Percentiles rank a stretch among this genome's conserved stretches.
Conservation (phyloP, 2,113 vertebrate genomes). For the Spheniscus mendiculus region DNA sequence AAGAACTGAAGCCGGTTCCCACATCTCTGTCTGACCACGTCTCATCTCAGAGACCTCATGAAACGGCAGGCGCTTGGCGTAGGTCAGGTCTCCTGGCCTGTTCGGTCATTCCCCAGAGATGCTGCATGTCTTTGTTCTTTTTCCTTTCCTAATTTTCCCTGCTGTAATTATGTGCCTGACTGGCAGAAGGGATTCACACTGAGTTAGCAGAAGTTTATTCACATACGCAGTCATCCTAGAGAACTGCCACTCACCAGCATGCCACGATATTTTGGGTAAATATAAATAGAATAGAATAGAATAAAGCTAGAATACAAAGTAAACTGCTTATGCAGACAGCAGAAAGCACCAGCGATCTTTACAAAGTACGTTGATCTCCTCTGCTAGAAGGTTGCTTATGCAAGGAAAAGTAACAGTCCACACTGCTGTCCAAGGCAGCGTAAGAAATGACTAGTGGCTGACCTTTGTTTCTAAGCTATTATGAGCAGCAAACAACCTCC, state of each 20-base stretch:
- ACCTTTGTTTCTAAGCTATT: not conserved
- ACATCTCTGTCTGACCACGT: rapidly evolving
- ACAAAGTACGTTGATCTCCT: not conserved
- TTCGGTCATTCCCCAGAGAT: not conserved
- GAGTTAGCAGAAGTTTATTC: not conserved
- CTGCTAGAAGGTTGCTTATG: not conserved
- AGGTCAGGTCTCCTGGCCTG: not conserved
- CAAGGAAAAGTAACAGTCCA: not conserved
- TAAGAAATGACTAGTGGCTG: not conserved
- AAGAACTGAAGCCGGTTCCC: not conserved
- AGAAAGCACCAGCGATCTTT: not conserved
- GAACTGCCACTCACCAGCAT: not conserved
- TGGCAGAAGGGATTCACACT: not conserved
- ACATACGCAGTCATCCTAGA: not conserved
- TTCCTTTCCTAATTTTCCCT: not conserved
- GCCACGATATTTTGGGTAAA: not conserved
- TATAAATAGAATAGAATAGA: not conserved
- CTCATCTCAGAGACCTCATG: not conserved
- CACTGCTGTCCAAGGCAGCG: not conserved
- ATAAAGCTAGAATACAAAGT: not conserved
- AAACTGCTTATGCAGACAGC: not conserved
- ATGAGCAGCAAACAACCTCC: not conserved
- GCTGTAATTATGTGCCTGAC: not conserved
- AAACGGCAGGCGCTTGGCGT: not conserved
- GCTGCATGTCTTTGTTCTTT: not conserved